Conservation (phyloP, 2,888 invertebrate genomes). For the Ichneumoninae sp. region DNA sequence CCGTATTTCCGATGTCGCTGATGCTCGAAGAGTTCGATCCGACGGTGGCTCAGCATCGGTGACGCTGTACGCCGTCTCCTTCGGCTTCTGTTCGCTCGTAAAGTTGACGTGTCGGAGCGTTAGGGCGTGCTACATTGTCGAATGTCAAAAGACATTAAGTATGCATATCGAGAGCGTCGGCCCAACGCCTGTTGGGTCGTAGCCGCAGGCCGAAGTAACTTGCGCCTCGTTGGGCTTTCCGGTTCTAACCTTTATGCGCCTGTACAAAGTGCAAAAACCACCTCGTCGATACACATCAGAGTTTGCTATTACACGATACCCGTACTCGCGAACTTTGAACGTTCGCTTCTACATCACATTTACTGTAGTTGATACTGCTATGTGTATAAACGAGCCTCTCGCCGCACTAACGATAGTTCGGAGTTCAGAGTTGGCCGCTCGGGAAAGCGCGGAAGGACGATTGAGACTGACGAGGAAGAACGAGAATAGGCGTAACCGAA, state of each 20-base stretch:
- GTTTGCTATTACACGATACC: neutral
- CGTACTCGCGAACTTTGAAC: constrained; percentile 14
- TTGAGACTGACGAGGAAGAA: constrained; percentile 11
- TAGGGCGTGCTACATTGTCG: neutral
- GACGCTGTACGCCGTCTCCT: neutral
- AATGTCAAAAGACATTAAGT: neutral
- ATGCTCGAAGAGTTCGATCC: constrained; percentile 2
- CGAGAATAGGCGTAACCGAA: constrained; percentile 9
- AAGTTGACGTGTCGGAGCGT: neutral
- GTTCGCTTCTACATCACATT: neutral
- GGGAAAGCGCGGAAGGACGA: neutral
- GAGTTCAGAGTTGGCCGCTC: constrained; percentile 9
- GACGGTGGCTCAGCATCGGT: neutral
- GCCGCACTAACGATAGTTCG: constrained; percentile 27
- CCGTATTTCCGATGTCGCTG: neutral
- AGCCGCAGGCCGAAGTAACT: neutral
- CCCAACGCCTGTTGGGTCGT: neutral
- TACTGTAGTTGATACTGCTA: neutral
- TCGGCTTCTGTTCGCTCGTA: constrained; percentile 1
- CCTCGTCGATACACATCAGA: constrained; percentile 20
- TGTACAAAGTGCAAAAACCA: neutral
- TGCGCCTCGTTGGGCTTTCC: constrained; percentile 5
- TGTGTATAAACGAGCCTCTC: constrained; percentile 16
- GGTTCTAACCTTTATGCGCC: neutral
- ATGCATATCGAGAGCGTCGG: neutral